These are phyloP conservation scores for Caenorhabditis sp. DNA, from an alignment of 2,888 invertebrate species.

Conservation along the genomic window DNA sequence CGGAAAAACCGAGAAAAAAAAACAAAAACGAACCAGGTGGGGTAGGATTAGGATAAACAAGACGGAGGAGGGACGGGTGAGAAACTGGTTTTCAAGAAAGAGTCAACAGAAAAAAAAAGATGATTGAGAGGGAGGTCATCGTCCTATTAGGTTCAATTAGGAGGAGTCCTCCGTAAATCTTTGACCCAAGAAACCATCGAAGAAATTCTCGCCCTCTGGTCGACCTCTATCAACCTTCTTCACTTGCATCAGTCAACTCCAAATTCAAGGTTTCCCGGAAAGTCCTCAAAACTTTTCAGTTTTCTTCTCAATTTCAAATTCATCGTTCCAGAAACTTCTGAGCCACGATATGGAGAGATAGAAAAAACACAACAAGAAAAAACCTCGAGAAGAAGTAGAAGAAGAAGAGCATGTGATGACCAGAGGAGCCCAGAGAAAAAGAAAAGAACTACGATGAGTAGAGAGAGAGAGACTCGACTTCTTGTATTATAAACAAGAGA, in stretches of 20 bases:
- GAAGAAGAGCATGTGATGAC: constrained; percentile 39
- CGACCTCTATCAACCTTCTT: too few relatives aligned
- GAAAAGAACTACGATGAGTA: too few relatives aligned
- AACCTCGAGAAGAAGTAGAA: background rate
- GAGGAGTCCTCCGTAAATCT: background rate
- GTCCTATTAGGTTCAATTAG: constrained; percentile 6
- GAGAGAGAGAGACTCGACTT: background rate
- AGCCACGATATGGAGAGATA: background rate
- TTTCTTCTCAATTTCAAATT: too few relatives aligned
- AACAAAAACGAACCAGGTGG: background rate
- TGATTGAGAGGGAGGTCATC: background rate
- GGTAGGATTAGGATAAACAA: too few relatives aligned
- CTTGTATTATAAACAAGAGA: background rate
- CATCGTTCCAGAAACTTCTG: background rate
- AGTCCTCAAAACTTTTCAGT: too few relatives aligned
- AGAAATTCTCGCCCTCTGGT: too few relatives aligned
- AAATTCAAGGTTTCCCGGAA: too few relatives aligned
- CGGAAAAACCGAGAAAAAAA: background rate
- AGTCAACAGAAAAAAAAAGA: background rate
- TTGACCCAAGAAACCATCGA: too few relatives aligned
- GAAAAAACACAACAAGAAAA: background rate
- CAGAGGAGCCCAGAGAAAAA: constrained; percentile 9
- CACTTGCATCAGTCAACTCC: too few relatives aligned
- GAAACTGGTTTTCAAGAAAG: constrained; percentile 3
- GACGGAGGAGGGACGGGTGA: background rate